Evolutionary conservation across 2,888 invertebrate species (phyloP).

Genomic region (Epistrophella euchroma): DNA sequence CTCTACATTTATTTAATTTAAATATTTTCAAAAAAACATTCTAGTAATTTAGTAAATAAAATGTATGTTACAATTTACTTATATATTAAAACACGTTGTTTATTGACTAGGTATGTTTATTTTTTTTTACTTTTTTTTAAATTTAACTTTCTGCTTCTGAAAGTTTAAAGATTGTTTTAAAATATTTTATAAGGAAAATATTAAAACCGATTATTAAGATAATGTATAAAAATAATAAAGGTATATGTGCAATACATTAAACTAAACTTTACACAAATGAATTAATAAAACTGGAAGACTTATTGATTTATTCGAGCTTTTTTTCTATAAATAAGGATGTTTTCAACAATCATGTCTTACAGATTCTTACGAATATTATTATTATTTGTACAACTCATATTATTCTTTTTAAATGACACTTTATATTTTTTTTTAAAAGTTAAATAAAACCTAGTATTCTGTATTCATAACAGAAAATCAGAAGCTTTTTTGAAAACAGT

Average conservation of each 20-base stretch:
- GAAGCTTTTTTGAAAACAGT: too few relatives aligned
- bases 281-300: conserved; percentile 33
- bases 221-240: background rate
- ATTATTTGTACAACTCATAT: background rate
- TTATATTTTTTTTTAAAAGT: too few relatives aligned
- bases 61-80: conserved; percentile 25
- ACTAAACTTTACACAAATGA: background rate
- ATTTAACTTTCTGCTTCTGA: background rate
- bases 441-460: too few relatives aligned
- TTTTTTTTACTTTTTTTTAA: conserved; percentile 4
- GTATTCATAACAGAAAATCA: too few relatives aligned
- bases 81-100: background rate
- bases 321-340: conserved; percentile 6
- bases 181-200: conserved; percentile 15
- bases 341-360: conserved; percentile 2
- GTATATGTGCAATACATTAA: background rate
- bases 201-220: background rate
- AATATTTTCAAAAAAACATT: conserved; percentile 55
- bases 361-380: background rate
- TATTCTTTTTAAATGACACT: background rate
- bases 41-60: conserved; percentile 29
- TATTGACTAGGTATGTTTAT: conserved; percentile 24
- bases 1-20: conserved; percentile 50
- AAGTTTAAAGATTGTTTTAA: background rate
- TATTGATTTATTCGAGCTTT: conserved; percentile 17